Conservation (phyloP, 2,113 vertebrate species). For the Hypomesus transpacificus region DNA sequence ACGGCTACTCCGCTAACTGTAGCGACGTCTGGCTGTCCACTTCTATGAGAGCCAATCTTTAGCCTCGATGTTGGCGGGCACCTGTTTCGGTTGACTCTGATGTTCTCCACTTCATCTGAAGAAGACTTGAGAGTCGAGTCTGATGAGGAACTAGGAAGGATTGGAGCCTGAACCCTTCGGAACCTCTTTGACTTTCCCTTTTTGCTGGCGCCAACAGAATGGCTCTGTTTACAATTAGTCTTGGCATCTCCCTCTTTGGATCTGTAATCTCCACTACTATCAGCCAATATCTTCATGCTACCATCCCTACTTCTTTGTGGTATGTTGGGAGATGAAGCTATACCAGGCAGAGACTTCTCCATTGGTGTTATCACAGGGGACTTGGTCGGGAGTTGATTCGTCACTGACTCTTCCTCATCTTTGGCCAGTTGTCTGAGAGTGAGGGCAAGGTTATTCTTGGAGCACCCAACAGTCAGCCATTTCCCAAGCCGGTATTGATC, state of each 20-base stretch:
- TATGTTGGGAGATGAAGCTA: constrained; percentile 2
- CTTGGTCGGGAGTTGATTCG: neutral
- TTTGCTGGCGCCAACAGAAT: constrained; percentile 27
- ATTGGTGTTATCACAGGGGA: neutral
- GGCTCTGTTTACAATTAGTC: constrained; percentile 1
- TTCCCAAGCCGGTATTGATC: constrained; percentile 12
- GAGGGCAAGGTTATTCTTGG: constrained; percentile 2
- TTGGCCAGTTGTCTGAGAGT: neutral
- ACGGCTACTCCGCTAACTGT: constrained; percentile 5
- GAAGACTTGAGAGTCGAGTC: constrained; percentile 67
- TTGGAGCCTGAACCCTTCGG: constrained; percentile 55
- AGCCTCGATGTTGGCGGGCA: constrained; percentile 22
- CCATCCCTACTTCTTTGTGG: constrained; percentile 12
- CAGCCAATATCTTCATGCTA: neutral
- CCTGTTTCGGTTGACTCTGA: constrained; percentile 27
- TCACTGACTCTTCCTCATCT: constrained; percentile 14
- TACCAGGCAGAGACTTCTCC: neutral
- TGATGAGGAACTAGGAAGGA: constrained; percentile 50
- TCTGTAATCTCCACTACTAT: neutral
- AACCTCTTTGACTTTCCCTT: constrained; percentile 62
- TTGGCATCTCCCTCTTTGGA: constrained; percentile 23
- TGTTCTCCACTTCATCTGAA: constrained; percentile 57
- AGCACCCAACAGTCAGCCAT: neutral
- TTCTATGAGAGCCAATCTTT: constrained; percentile 28
- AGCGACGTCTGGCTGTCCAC: constrained; percentile 12